Evolutionary conservation across 2,797 vertebrate genomes (phyloP), one percentile per base, ranked within the genome.

Genomic region (Thunnus albacares): DNA sequence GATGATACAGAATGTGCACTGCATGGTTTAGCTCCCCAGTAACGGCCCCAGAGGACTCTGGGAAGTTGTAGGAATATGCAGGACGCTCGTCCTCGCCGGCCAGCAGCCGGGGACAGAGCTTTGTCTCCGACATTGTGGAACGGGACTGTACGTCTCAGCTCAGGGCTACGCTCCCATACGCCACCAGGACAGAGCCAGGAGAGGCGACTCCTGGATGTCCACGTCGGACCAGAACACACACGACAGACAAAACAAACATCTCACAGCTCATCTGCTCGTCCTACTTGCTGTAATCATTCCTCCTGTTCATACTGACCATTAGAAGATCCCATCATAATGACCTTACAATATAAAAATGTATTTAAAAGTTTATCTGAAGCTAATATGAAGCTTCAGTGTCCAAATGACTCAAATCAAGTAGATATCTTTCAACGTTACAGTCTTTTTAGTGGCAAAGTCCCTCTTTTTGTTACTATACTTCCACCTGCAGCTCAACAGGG

Each of bases 131-230:
- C 77, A 89, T 58, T 22, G 90, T 95, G 95, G 89, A 94, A 95
- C 2, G 71, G 92, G 94, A 96, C n/a, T 91, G 60, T 92, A 91
- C 90, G 88, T 91, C 93, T 91, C 12, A 20, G 94, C 92, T 71
- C 70, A 20, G 53, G 6, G 93, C 94, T 96, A 92, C 90, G 95
- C 95, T 96, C 95, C 96, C 95, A 93, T 94, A 93, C 71, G 93
- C 95, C 95, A 96, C 94, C 83, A 41, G 95, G 96, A 94, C 96
- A 97, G 96, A 96, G 96, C 96, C 97, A 87, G 91, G 90, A 96
- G 93, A 94, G 9, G 94, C 90, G 83, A 94, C 91, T 94, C 95
- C 95, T 91, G 95, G 94, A 17, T 96, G 79, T 81, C 96, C 96
- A 93, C 94, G 94, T 97, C 82, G 92, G 72, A 7, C 2, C 6